A percentile compares a stretch with the other conserved stretches of the same genome.
Conservation (phyloP, 2,888 invertebrate species). For the Geotrupes spiniger region DNA sequence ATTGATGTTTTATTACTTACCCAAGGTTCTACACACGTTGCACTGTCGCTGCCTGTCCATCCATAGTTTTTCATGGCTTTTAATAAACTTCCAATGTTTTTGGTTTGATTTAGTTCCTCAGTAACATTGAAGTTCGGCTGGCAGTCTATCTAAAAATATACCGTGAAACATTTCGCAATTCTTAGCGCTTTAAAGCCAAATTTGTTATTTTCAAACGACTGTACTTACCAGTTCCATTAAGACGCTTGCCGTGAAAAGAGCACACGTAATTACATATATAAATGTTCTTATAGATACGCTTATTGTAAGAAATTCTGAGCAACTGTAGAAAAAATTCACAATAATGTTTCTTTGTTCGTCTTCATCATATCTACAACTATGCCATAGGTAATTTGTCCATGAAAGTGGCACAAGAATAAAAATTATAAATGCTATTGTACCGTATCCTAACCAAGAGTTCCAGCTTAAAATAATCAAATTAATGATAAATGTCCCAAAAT, state of each 20-base stretch:
- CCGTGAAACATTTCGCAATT: too few species aligned
- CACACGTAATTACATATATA: slow-evolving; percentile 66
- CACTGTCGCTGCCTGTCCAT: too few species aligned
- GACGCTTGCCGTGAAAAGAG: slow-evolving; percentile 62
- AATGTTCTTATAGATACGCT: slow-evolving; percentile 61
- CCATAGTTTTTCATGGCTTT: too few species aligned
- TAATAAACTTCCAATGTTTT: too few species aligned
- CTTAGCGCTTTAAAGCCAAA: background rate
- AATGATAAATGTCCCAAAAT: background rate
- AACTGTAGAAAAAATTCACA: slow-evolving; percentile 58
- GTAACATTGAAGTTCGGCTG: too few species aligned
- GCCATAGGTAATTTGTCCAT: slow-evolving; percentile 77
- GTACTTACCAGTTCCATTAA: slow-evolving; percentile 61
- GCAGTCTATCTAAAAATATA: too few species aligned
- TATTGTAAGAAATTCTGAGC: slow-evolving; percentile 61
- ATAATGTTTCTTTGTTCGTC: slow-evolving; percentile 59
- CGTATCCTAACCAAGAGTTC: slow-evolving; percentile 50
- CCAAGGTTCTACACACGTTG: slow-evolving; percentile 21
- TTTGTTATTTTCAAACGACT: background rate
- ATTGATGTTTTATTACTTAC: slow-evolving; percentile 19
- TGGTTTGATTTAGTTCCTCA: too few species aligned
- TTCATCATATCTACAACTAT: slow-evolving; percentile 47
- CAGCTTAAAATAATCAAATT: slow-evolving; percentile 23
- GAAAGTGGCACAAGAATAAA: slow-evolving; percentile 64
- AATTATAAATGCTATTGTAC: slow-evolving; percentile 50